Evolutionary conservation across 2,113 vertebrate species (phyloP).

Genomic region (Notarius lentiginosus): DNA sequence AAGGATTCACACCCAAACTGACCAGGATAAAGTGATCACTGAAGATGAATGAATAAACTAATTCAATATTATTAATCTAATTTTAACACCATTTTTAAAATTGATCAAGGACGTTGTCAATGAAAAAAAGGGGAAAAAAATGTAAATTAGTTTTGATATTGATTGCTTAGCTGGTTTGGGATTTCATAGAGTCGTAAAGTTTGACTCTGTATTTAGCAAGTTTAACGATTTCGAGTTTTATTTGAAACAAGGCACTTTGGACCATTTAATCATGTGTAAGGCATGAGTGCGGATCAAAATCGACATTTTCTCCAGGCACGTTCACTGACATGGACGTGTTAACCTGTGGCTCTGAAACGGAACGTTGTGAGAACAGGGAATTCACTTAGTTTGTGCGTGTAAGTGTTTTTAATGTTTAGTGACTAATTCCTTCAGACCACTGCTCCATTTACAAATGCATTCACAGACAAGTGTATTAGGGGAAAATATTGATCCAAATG

Average conservation of each 20-base stretch:
- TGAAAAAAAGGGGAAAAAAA: not conserved
- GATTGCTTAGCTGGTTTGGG: not conserved
- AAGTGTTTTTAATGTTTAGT: not conserved
- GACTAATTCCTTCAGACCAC: constrained; percentile 13
- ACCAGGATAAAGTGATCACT: not conserved
- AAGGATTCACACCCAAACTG: not conserved
- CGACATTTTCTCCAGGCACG: not conserved
- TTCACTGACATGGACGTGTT: not conserved
- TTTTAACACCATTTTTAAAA: not conserved
- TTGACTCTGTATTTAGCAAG: not conserved
- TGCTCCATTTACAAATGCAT: constrained; percentile 20
- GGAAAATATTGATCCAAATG: constrained; percentile 12
- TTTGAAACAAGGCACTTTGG: not conserved
- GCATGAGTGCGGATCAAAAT: not conserved
- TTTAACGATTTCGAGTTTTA: not conserved
- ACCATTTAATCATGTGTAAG: not conserved
- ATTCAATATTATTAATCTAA: not conserved
- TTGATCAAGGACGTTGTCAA: not conserved
- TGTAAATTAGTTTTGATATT: not conserved
- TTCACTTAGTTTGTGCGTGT: not conserved
- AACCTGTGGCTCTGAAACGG: not conserved
- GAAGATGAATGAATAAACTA: not conserved
- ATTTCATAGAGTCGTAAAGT: not conserved
- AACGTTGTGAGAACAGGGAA: not conserved
- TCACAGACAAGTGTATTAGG: constrained; percentile 8